Conservation (phyloP, 2,888 invertebrate genomes). For the Ophion slaviceki region DNA sequence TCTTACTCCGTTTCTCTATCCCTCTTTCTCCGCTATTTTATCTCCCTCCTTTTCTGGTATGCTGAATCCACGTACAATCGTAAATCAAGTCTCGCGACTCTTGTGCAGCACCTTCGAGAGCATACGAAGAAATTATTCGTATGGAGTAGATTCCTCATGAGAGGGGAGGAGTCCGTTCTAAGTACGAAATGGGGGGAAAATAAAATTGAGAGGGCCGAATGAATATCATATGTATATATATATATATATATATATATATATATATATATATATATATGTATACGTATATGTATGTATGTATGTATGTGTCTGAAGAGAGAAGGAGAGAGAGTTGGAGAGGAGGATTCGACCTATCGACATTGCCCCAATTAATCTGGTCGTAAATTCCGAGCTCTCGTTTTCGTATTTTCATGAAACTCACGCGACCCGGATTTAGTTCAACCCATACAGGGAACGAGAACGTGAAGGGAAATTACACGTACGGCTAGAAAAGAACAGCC, state of each 20-base stretch:
- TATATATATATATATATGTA: too few relatives aligned
- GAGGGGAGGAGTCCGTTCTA: slow-evolving; percentile 42
- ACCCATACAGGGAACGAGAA: slow-evolving; percentile 10
- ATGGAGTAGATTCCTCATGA: slow-evolving; percentile 32
- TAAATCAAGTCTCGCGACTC: slow-evolving; percentile 53
- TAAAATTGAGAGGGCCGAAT: slow-evolving; percentile 42
- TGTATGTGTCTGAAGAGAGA: neutral
- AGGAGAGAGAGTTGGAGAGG: neutral
- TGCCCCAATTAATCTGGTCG: slow-evolving; percentile 51
- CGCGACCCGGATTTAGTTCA: neutral
- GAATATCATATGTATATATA: slow-evolving; percentile 21
- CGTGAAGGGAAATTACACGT: neutral
- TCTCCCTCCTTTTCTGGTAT: slow-evolving; percentile 9
- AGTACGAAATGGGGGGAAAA: slow-evolving; percentile 41
- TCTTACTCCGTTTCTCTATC: neutral
- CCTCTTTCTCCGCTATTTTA: neutral
- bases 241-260: neutral
- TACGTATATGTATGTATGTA: neutral
- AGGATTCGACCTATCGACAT: slow-evolving; percentile 28
- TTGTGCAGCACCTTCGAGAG: slow-evolving; percentile 41
- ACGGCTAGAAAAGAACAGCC: neutral
- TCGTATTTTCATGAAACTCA: slow-evolving; percentile 12
- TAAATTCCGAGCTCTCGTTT: slow-evolving; percentile 47
- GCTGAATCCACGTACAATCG: slow-evolving; percentile 53
- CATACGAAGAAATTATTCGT: slow-evolving; percentile 56